Conservation (phyloP, 2,888 invertebrate genomes). For the Polyploca ridens region DNA sequence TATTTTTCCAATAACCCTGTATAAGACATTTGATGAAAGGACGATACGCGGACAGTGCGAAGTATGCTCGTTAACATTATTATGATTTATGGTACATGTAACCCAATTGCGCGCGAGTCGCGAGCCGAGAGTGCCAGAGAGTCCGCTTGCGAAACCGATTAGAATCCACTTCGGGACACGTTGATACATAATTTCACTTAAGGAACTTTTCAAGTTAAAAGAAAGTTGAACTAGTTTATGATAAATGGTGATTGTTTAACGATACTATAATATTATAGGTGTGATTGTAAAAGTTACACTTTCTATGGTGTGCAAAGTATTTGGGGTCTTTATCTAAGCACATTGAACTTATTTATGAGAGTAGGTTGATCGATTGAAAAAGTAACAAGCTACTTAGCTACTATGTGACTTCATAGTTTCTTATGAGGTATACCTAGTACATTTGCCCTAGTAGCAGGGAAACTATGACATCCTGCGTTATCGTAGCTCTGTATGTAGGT, state of each 20-base stretch:
- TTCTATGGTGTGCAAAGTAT: slow-evolving; percentile 1
- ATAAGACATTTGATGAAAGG: slow-evolving; percentile 3
- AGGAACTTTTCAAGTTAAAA: slow-evolving; percentile 10
- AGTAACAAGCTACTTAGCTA: neutral
- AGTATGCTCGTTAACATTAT: slow-evolving; percentile 61
- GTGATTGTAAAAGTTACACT: slow-evolving; percentile 4
- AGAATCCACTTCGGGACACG: slow-evolving; percentile 46
- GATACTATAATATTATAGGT: neutral
- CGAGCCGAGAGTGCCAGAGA: slow-evolving; percentile 27
- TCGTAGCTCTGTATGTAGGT: slow-evolving; percentile 70
- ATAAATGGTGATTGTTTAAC: neutral
- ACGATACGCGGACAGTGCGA: slow-evolving; percentile 36
- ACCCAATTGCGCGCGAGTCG: slow-evolving; percentile 56
- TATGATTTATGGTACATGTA: slow-evolving; percentile 71
- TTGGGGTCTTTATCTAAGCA: neutral
- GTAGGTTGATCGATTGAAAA: neutral
- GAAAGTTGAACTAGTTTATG: slow-evolving; percentile 1
- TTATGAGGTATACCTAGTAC: neutral
- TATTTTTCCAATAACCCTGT: neutral
- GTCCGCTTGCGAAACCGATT: slow-evolving; percentile 61
- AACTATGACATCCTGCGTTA: slow-evolving; percentile 81
- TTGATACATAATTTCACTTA: slow-evolving; percentile 38
- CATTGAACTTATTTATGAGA: neutral
- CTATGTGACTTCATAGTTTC: neutral
- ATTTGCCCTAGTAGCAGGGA: slow-evolving; percentile 48